Conservation (phyloP, 2,888 invertebrate species). For the Tolmerus cingulatus region DNA sequence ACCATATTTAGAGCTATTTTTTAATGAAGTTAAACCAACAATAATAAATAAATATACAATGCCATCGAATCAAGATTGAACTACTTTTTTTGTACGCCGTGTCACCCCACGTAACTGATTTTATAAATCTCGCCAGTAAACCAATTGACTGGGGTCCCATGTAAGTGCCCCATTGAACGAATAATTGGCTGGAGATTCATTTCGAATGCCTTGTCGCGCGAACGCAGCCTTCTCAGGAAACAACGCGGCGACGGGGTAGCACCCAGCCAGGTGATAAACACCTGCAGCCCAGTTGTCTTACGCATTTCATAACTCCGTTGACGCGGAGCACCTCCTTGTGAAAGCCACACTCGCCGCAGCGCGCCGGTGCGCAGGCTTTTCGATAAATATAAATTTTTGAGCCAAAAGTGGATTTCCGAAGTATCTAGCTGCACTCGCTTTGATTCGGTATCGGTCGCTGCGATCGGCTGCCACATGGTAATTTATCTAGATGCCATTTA, state of each 20-base stretch:
- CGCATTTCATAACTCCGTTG: constrained; percentile 21
- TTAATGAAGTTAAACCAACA: no score
- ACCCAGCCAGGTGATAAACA: neutral
- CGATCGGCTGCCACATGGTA: constrained; percentile 49
- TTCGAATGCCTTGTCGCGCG: neutral
- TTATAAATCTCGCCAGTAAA: neutral
- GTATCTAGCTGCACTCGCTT: constrained; percentile 5
- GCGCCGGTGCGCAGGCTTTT: neutral
- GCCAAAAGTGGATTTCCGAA: constrained; percentile 18
- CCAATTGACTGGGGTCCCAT: neutral
- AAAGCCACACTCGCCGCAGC: neutral
- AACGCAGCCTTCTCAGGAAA: neutral
- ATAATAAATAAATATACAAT: neutral
- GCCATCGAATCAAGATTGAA: neutral
- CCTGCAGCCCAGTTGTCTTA: constrained; percentile 13
- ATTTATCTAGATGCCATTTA: constrained; percentile 53
- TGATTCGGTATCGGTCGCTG: constrained; percentile 21
- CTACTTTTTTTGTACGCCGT: neutral
- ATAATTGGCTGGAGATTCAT: neutral
- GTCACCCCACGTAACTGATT: neutral
- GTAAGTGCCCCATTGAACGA: neutral
- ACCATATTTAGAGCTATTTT: neutral
- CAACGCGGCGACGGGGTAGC: neutral
- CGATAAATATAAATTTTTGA: constrained; percentile 14
- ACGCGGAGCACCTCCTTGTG: neutral